Percentiles rank a stretch among this genome's conserved stretches.
Conservation (phyloP, 2,113 vertebrate genomes). For the Labeo rohita region DNA sequence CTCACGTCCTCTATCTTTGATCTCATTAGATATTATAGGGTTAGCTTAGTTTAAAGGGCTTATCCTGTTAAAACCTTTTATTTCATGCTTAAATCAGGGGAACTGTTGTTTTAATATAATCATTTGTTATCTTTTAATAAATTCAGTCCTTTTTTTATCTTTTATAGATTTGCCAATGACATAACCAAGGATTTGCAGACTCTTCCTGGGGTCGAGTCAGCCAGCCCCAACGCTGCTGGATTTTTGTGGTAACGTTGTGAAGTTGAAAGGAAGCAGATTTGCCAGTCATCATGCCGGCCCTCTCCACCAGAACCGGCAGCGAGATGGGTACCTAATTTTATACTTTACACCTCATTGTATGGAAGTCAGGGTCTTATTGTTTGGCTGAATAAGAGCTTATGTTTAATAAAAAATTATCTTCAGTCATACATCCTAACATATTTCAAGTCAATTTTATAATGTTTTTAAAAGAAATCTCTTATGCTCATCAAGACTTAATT, state of each 20-base stretch:
- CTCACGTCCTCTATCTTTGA: background rate
- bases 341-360: background rate
- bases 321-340: slow-evolving; percentile 46
- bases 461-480: background rate
- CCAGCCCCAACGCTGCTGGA: slow-evolving; percentile 16
- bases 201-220: slow-evolving; percentile 42
- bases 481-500: background rate
- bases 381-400: background rate
- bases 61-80: background rate
- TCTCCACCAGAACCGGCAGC: slow-evolving; percentile 51
- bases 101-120: background rate
- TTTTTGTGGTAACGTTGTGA: background rate
- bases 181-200: slow-evolving; percentile 36
- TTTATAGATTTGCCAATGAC: slow-evolving; percentile 51
- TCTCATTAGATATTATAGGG: background rate
- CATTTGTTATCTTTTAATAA: background rate
- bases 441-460: background rate
- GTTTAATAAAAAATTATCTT: background rate
- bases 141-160: background rate
- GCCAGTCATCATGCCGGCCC: slow-evolving; percentile 52
- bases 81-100: background rate
- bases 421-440: background rate
- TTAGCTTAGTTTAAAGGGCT: background rate
- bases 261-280: slow-evolving; percentile 11
- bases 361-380: background rate